Conservation (phyloP, 2,888 invertebrate species). For the Blera fallax region DNA sequence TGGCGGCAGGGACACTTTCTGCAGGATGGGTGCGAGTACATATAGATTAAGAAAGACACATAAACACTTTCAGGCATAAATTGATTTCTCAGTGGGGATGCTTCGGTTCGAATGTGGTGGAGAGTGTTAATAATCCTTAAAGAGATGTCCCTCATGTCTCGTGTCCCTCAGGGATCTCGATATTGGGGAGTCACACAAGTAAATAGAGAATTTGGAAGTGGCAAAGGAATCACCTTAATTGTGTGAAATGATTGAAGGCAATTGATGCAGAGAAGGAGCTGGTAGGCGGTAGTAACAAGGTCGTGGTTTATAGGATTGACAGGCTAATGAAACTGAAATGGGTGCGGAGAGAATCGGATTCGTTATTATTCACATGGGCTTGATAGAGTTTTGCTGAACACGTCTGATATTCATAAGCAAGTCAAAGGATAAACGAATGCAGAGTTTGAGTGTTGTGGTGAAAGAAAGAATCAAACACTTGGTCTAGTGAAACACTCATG, state of each 20-base stretch:
- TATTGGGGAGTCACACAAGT: background rate
- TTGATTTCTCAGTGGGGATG: conserved; percentile 12
- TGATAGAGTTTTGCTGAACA: too few species aligned
- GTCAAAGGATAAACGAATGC: too few species aligned
- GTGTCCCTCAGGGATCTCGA: background rate
- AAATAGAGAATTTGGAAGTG: background rate
- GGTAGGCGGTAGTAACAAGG: too few species aligned
- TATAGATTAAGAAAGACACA: conserved; percentile 10
- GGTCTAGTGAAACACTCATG: too few species aligned
- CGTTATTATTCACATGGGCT: too few species aligned
- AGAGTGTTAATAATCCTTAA: conserved; percentile 8
- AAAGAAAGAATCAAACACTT: too few species aligned
- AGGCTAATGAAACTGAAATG: too few species aligned
- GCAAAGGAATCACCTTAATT: background rate
- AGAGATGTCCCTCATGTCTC: background rate
- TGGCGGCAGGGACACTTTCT: background rate
- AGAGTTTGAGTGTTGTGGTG: too few species aligned
- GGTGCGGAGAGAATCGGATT: too few species aligned
- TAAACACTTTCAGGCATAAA: conserved; percentile 17
- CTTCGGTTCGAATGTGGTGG: background rate
- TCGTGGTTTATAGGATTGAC: too few species aligned
- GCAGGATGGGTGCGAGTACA: background rate
- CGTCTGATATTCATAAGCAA: too few species aligned
- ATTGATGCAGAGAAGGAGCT: too few species aligned
- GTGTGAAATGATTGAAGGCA: background rate